Percentiles rank a stretch among this genome's conserved stretches.
Evolutionary conservation across 1,140 invertebrate species (phyloP).

Genomic region (Myzus persicae): DNA sequence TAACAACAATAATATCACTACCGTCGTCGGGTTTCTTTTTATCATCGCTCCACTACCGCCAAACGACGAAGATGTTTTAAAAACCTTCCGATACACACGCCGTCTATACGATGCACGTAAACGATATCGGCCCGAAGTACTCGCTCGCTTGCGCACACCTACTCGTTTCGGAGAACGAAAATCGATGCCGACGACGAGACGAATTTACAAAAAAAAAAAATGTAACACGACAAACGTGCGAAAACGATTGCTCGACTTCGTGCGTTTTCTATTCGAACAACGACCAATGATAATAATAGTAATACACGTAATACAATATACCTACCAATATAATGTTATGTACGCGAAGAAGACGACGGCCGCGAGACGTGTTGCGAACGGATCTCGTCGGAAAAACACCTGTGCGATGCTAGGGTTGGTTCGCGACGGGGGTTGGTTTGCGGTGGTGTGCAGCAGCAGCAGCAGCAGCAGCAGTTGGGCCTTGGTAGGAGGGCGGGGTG

Average conservation of each 20-base stretch:
- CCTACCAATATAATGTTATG: not conserved
- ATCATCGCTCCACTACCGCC: not conserved
- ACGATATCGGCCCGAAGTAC: not conserved
- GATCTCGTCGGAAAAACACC: constrained; percentile 6
- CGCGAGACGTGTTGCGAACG: not conserved
- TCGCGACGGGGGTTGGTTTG: not conserved
- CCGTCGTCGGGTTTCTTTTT: not conserved
- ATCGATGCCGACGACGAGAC: not conserved
- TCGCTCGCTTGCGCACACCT: not conserved
- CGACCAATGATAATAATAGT: not conserved
- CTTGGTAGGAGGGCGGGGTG: not conserved
- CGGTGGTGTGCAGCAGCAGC: too few species aligned
- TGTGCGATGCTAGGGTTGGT: not conserved
- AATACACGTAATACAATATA: not conserved
- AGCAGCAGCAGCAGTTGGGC: not conserved
- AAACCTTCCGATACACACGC: not conserved
- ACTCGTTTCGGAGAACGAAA: not conserved
- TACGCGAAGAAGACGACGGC: not conserved
- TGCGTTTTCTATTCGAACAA: not conserved
- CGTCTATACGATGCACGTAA: not conserved
- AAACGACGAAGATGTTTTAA: not conserved
- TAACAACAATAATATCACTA: not conserved
- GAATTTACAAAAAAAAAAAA: not conserved
- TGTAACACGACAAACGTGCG: not conserved
- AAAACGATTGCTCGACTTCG: not conserved